A percentile compares a stretch with the other conserved stretches of the same genome.
Evolutionary conservation across 2,113 vertebrate species (phyloP).

Genomic region (Zosterops pallidus): DNA sequence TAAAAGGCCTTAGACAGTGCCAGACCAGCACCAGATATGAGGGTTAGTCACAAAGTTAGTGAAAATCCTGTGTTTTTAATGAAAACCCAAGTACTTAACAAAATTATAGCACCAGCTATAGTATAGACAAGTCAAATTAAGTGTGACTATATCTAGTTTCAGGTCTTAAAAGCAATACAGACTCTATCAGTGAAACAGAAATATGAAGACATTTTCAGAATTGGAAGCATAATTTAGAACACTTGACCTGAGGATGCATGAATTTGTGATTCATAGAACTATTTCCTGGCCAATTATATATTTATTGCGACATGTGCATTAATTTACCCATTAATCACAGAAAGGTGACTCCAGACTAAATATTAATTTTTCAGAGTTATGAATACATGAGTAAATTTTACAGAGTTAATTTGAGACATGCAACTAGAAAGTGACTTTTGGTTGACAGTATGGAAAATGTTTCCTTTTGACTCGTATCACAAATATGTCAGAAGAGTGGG

Average conservation of each 20-base stretch:
- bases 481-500: not conserved
- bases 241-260: not conserved
- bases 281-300: not conserved
- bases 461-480: not conserved
- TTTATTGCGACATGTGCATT: not conserved
- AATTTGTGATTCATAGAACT: not conserved
- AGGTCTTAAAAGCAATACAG: constrained; percentile 3
- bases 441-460: not conserved
- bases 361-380: not conserved
- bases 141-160: not conserved
- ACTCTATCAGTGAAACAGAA: not conserved
- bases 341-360: not conserved
- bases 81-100: not conserved
- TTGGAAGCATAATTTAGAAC: not conserved
- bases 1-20: not conserved
- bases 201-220: not conserved
- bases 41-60: not conserved
- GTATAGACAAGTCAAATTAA: not conserved
- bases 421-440: not conserved
- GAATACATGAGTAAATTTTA: not conserved
- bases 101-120: not conserved
- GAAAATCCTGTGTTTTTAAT: not conserved
- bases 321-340: not conserved
- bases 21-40: not conserved
- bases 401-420: not conserved